Base-by-base conservation (phyloP, 1,140 invertebrate genomes). In the Tetramorium parvispinum region DNA sequence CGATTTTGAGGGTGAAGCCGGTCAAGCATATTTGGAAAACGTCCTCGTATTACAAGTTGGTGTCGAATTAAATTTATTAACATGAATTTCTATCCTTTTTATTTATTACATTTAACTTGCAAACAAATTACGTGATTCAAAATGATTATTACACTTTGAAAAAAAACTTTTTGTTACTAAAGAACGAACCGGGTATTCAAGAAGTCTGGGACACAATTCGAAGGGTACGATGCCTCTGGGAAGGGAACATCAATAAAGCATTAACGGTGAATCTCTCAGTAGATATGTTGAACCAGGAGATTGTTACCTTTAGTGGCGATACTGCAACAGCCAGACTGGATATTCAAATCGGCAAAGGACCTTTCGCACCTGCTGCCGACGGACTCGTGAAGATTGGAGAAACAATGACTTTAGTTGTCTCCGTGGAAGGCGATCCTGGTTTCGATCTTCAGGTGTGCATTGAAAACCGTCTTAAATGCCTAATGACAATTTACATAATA, bases 301-400 rank as follows among this genome's bases (percentile, higher is more conserved):
- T 97, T 18, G 97, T 98, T 24, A 97, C 97, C 37, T 98, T 98
- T 94, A 97, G 97, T 88, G 98, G 97, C 5, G 97, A 98, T 88
- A 98, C 97, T 4, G 97, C 97, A 0, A 97, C 97, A 89, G 98
- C 97, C 3, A 96, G 96, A 89, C 94, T 98, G 57, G 98, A 98
- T 88, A 97, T 98, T 66, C 97, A 98, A 94, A 94, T 97, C 49
- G 98, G 98, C 7, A 96, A 96, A 92, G 98, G 98, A 85, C 98
- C 98, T 1, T 98, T 98, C 92, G 97, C 97, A 0, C 96, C 96
- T 18, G 95, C 97, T 51, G 97, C 97, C 0, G 97, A 97, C 86
- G 98, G 98, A 8, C 94, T 98, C 16, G 97, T 98, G 0, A 97
- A 97, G 93, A 98, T 98, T 83, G 98, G 98, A 66, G 97, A 98